These are phyloP conservation scores for Lasioglossum marginatum DNA, from an alignment of 2,888 invertebrate species.

Conservation along the genomic window DNA sequence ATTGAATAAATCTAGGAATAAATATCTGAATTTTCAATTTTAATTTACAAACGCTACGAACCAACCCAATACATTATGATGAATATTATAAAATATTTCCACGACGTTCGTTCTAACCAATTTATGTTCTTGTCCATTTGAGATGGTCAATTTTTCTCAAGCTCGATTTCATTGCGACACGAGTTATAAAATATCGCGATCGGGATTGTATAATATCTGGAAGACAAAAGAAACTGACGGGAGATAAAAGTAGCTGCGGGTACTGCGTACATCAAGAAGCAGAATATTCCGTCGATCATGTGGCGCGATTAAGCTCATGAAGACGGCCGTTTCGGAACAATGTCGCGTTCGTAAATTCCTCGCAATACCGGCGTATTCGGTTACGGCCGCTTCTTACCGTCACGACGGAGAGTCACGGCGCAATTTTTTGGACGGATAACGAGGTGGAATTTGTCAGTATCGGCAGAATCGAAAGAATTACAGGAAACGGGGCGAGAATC, in stretches of 20 bases:
- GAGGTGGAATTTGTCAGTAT: conserved; percentile 62
- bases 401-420: conserved; percentile 6
- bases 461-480: conserved; percentile 56
- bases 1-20: too few relatives aligned
- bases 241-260: not conserved
- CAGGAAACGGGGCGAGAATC: conserved; percentile 57
- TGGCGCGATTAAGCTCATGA: not conserved
- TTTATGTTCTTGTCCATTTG: not conserved
- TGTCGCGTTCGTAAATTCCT: conserved; percentile 32
- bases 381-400: conserved; percentile 48
- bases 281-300: not conserved
- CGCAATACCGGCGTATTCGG: conserved; percentile 49
- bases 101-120: not conserved
- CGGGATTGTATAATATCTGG: not conserved
- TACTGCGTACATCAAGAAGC: not conserved
- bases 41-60: too few relatives aligned
- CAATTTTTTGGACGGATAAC: conserved; percentile 55
- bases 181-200: not conserved
- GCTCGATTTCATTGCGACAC: not conserved
- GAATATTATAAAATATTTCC: not conserved
- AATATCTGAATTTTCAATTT: too few relatives aligned
- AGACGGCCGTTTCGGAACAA: not conserved
- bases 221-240: not conserved
- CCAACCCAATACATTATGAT: too few relatives aligned
- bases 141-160: not conserved